Conservation (phyloP, 1,140 invertebrate genomes). For the Tetramorium parvispinum region DNA sequence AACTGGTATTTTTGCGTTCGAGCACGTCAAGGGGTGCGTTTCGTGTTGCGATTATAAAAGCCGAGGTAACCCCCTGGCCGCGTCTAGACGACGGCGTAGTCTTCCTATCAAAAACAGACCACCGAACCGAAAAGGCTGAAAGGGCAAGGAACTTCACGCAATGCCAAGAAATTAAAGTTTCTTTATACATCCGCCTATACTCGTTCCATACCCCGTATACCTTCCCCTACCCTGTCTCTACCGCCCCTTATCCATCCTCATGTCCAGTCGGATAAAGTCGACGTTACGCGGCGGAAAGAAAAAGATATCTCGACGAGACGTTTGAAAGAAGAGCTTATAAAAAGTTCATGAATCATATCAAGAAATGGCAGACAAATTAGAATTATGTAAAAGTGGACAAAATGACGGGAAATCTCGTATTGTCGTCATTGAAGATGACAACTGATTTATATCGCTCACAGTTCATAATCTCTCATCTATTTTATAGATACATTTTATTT, state of each 20-base stretch:
- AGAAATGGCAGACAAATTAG: slow-evolving; percentile 24
- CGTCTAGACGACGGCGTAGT: slow-evolving; percentile 80
- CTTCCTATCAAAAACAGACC: slow-evolving; percentile 82
- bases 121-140: slow-evolving; percentile 81
- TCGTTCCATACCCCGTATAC: slow-evolving; percentile 69
- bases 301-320: slow-evolving; percentile 41
- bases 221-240: slow-evolving; percentile 27
- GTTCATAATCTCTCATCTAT: neutral
- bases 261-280: slow-evolving; percentile 69
- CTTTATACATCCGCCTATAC: slow-evolving; percentile 81
- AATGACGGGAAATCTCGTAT: neutral
- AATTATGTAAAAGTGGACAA: neutral
- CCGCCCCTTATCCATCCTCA: slow-evolving; percentile 60
- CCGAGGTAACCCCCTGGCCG: slow-evolving; percentile 74
- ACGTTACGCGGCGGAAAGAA: slow-evolving; percentile 62
- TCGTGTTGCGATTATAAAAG: slow-evolving; percentile 82
- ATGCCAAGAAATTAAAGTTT: slow-evolving; percentile 85
- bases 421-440: neutral
- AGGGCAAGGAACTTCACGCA: slow-evolving; percentile 84
- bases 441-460: neutral
- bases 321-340: slow-evolving; percentile 40
- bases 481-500: neutral
- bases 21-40: slow-evolving; percentile 78
- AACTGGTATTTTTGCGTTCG: slow-evolving; percentile 80
- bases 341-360: slow-evolving; percentile 48